These are phyloP conservation scores for Petroica traversi DNA, from an alignment of 2,113 vertebrate species.

Conservation along the genomic window DNA sequence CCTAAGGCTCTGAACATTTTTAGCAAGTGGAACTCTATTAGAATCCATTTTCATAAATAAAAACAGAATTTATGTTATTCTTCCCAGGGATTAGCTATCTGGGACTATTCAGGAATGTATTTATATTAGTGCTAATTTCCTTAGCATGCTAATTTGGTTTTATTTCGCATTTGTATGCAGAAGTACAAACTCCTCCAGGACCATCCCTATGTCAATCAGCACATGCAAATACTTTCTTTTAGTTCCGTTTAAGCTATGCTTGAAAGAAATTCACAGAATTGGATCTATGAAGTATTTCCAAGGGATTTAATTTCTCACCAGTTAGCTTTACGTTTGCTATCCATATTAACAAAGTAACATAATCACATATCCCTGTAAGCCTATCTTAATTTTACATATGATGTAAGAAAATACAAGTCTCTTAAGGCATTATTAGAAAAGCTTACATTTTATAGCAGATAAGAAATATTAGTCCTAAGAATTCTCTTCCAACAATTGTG, in stretches of 20 bases:
- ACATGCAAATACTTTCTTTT: neutral
- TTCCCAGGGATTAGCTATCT: constrained; percentile 42
- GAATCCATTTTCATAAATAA: constrained; percentile 64
- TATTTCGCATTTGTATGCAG: constrained; percentile 48
- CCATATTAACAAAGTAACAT: neutral
- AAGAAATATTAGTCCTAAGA: neutral
- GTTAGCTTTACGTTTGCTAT: neutral
- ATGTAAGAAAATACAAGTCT: neutral
- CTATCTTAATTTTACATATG: constrained; percentile 14
- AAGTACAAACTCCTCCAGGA: constrained; percentile 21
- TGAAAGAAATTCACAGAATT: neutral
- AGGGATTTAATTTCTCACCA: neutral
- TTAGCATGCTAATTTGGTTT: constrained; percentile 48
- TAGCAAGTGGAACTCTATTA: constrained; percentile 36
- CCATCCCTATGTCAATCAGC: constrained; percentile 3
- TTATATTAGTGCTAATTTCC: constrained; percentile 42
- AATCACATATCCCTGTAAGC: neutral
- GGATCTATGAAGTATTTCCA: neutral
- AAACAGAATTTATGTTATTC: constrained; percentile 36
- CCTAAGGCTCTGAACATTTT: constrained; percentile 58
- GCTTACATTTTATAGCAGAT: neutral
- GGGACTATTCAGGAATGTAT: constrained; percentile 23
- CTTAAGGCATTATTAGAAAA: neutral
- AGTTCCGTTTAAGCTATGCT: neutral
- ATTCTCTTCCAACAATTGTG: neutral